Percentiles rank a stretch among this genome's conserved stretches.
phyloP scores from a whole-genome alignment of 2,797 vertebrate genomes.

The Gila robusta region DNA sequence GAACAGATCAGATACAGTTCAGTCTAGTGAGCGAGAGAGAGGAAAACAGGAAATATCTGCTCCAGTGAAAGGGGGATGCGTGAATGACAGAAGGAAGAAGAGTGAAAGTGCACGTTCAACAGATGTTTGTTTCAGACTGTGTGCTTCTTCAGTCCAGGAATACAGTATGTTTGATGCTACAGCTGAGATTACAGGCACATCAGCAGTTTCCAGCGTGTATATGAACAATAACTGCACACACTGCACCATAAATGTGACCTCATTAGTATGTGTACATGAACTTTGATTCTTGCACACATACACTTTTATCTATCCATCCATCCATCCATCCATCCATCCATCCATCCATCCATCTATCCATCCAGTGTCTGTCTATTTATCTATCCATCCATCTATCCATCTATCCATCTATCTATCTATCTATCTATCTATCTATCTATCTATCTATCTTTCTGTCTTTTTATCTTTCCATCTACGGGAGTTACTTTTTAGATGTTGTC shows the following conservation, averaged over 20 bases:
- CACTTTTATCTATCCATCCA: too few relatives aligned
- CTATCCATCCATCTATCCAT: too few relatives aligned
- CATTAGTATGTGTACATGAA: too few relatives aligned
- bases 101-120: conserved; percentile 31
- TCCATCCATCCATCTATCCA: too few relatives aligned
- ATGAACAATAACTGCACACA: not conserved
- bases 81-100: conserved; percentile 50
- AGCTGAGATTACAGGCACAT: conserved; percentile 30
- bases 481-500: not conserved
- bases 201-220: not conserved
- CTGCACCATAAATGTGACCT: not conserved
- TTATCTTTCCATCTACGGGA: not conserved
- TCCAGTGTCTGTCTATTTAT: too few relatives aligned
- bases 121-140: conserved; percentile 33
- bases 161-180: conserved; percentile 12
- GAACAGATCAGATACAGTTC: not conserved
- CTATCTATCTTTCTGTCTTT: not conserved
- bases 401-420: too few relatives aligned
- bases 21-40: not conserved
- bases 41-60: conserved; percentile 52
- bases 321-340: too few relatives aligned
- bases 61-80: conserved; percentile 9
- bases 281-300: too few relatives aligned
- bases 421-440: not conserved
- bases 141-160: conserved; percentile 8